Base-by-base conservation (phyloP, 2,113 vertebrate species). In the Notothenia coriiceps region DNA sequence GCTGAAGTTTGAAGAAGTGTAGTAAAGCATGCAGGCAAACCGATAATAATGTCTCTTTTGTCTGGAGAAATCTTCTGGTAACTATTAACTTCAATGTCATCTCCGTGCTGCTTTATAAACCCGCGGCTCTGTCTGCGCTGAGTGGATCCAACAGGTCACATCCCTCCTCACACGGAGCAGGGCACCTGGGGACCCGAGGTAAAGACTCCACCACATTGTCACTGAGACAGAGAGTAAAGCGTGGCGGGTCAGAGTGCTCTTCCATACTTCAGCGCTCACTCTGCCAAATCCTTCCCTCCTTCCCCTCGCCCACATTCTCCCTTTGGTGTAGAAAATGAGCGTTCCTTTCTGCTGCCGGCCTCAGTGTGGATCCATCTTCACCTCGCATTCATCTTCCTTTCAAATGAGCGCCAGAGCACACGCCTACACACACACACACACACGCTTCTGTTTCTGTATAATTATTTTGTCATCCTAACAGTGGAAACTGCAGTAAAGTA, bases 161-260 rank as follows among this genome's bases (percentile, higher is more conserved):
- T 82, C 63, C 57, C 59, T 33, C 33, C 71, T 82, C 33, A 2
- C 70, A 65, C 55, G 0, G 29, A 85, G 70, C n/a, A 10, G 49
- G 18, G 59, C 52, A 84, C 88, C 82, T 88, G 72, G 79, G 85
- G 73, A 80, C 63, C 62, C 68, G 72, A 46, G 60, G 35, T 90
- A 90, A 93, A 90, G 88, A 88, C 33, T 93, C 89, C 89, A 84
- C 78, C 90, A 91, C 85, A 89, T 91, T 93, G 88, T 90, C 77
- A 51, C 82, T 51, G 72, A 70, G 77, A 51, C 52, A 72, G 85
- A 2, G 77, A 76, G 69, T 22, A 22, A 73, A 80, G 79, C 47
- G 50, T 62, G 68, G 70, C 76, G 51, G 70, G 80, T 81, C 51
- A 2, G 60, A 90, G 72, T 22, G 67, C 72, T 90, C 82, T 66